Evolutionary conservation across 37 sponge, comb jelly and placozoan genomes (phyloP), one percentile per base, ranked within the genome.

Genomic region (Spongilla lacustris): DNA sequence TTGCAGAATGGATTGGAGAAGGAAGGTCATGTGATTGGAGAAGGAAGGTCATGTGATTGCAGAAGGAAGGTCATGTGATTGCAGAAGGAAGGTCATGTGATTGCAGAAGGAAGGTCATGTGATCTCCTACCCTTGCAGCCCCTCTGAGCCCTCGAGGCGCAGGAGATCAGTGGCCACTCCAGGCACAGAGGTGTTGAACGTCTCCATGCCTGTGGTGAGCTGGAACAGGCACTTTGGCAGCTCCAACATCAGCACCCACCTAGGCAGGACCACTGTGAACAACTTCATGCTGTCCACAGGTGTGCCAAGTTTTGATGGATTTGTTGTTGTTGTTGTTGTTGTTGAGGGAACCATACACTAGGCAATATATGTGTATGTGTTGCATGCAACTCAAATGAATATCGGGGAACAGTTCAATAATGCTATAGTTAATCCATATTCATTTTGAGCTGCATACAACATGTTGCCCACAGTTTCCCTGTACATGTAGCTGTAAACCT

Each of bases 191-290:
- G 71, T 85, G 1, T 68, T 69, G 36, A 93, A 93, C 50, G 83
- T 89, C 11, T 71, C 87, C 29, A 87, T 87, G 81, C 94, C 94
- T 21, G 66, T 83, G 24, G 86, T 94, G 49, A 73, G 71, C 31
- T 94, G 94, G 94, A 81, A 81, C 48, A 66, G 71, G 36, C 69
- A 81, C 49, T 90, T 91, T 88, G 94, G 94, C 30, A 89, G 85
- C 24, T 34, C 66, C 3, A 94, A 94, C 50, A 94, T 94, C 50
- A 94, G 85, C 35, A 76, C 76, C 28, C 84, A 88, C 19, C 36
- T 94, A 35, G 69, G 81, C 38, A 84, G 89, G 37, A 69, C 71
- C 24, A 67, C 81, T 24, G 9, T 26, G 8, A 94, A 94, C 71
- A 77, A 75, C 79, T 91, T 78, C 50, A 37, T 66, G 25, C 76